These are phyloP conservation scores for Cinara cedri DNA, from an alignment of 2,888 invertebrate species.

Conservation along the genomic window DNA sequence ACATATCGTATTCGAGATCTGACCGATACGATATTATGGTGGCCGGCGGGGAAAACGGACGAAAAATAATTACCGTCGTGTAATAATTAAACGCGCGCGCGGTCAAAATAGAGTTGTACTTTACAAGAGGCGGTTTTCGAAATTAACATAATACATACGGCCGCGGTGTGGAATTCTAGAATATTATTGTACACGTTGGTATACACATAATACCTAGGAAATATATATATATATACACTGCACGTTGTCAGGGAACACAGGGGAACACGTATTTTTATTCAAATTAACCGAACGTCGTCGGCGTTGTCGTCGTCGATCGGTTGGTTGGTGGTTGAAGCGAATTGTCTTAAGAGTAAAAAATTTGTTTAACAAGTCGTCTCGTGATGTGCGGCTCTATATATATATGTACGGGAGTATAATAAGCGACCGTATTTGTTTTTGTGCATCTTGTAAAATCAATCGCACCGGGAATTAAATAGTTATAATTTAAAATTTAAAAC, in stretches of 20 bases:
- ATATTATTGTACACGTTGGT: background rate
- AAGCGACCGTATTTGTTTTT: background rate
- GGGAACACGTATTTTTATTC: slow-evolving; percentile 49
- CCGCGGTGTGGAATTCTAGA: slow-evolving; percentile 33
- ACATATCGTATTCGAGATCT: slow-evolving; percentile 8
- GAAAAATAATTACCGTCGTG: slow-evolving; percentile 53
- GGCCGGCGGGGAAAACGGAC: slow-evolving; percentile 31
- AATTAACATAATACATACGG: slow-evolving; percentile 52
- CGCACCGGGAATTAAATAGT: background rate
- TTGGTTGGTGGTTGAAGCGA: slow-evolving; percentile 10
- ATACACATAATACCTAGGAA: no score
- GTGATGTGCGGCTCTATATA: no score
- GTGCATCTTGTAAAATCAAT: slow-evolving; percentile 22
- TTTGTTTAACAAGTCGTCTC: slow-evolving; percentile 25
- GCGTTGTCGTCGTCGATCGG: background rate
- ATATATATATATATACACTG: background rate
- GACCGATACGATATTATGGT: background rate
- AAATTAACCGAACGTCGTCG: slow-evolving; percentile 19
- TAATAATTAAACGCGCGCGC: slow-evolving; percentile 52
- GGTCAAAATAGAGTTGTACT: slow-evolving; percentile 52
- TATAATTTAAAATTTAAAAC: slow-evolving; percentile 27
- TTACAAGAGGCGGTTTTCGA: slow-evolving; percentile 28
- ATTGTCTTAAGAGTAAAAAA: slow-evolving; percentile 12
- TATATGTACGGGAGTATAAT: no score
- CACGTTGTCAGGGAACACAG: slow-evolving; percentile 6